These are phyloP conservation scores for Podarcis cretensis DNA, from an alignment of 2,113 vertebrate genomes.

Conservation along the genomic window DNA sequence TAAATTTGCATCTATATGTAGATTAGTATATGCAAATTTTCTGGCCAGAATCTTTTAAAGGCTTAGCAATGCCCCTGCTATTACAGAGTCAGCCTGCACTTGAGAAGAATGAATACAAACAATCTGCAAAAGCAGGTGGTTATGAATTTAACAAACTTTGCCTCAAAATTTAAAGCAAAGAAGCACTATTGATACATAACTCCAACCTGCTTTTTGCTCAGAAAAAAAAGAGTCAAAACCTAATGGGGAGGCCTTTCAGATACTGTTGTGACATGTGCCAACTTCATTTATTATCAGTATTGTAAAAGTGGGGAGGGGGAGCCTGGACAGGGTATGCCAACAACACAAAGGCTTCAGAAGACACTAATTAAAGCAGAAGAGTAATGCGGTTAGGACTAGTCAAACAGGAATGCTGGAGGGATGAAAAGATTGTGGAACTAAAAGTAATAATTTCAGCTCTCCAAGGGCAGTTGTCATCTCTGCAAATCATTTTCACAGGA, in stretches of 20 bases:
- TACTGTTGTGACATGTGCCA: neutral
- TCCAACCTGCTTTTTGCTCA: neutral
- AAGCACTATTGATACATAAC: neutral
- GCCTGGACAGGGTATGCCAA: neutral
- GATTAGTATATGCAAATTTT: too few relatives aligned
- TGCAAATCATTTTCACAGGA: neutral
- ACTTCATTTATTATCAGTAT: neutral
- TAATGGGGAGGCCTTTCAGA: constrained; percentile 5
- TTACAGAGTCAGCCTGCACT: neutral
- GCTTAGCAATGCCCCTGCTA: too few relatives aligned
- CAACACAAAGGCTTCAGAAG: neutral
- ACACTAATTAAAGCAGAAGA: neutral
- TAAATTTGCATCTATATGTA: too few relatives aligned
- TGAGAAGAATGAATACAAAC: neutral
- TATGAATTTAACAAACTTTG: neutral
- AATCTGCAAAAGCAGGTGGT: neutral
- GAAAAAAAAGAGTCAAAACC: neutral
- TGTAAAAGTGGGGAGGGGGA: neutral
- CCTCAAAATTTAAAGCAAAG: neutral
- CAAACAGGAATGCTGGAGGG: neutral
- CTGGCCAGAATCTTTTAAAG: too few relatives aligned
- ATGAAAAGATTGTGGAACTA: neutral
- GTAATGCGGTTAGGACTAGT: neutral
- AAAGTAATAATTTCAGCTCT: neutral
- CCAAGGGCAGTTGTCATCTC: neutral